Conservation (phyloP, 2,888 invertebrate genomes). For the Caenorhabditis macrosperma region DNA sequence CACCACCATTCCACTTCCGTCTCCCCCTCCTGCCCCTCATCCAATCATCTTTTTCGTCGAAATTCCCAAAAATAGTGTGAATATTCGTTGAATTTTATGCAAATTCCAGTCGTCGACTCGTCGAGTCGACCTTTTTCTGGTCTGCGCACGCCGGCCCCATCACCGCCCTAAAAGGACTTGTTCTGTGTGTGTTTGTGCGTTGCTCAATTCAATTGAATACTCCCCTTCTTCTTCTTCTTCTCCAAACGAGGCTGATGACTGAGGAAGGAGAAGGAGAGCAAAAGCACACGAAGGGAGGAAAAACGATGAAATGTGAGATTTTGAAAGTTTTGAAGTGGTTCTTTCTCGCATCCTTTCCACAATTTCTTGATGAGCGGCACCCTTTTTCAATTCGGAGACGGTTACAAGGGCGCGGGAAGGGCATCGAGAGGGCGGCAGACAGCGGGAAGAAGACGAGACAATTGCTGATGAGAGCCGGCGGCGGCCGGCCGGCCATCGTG, state of each 20-base stretch:
- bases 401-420: background rate
- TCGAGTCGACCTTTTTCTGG: background rate
- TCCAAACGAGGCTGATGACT: slow-evolving; percentile 2
- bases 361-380: background rate
- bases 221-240: background rate
- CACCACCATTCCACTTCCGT: too few species aligned
- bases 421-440: slow-evolving; percentile 10
- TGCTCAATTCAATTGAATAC: slow-evolving; percentile 47
- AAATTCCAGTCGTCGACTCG: too few species aligned
- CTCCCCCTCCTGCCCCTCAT: background rate
- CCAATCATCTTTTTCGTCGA: background rate
- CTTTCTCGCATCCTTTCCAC: background rate
- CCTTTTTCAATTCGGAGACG: background rate
- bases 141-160: too few species aligned
- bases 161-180: background rate
- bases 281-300: background rate
- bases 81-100: slow-evolving; percentile 3
- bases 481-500: too few species aligned
- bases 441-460: background rate
- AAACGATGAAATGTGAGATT: slow-evolving; percentile 44
- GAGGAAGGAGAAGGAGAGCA: slow-evolving; percentile 3
- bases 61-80: slow-evolving; percentile 3
- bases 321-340: slow-evolving; percentile 33
- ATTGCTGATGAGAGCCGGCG: background rate
- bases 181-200: slow-evolving; percentile 22